Base-by-base conservation (phyloP, 1,140 invertebrate species). In the Andricus grossulariae region DNA sequence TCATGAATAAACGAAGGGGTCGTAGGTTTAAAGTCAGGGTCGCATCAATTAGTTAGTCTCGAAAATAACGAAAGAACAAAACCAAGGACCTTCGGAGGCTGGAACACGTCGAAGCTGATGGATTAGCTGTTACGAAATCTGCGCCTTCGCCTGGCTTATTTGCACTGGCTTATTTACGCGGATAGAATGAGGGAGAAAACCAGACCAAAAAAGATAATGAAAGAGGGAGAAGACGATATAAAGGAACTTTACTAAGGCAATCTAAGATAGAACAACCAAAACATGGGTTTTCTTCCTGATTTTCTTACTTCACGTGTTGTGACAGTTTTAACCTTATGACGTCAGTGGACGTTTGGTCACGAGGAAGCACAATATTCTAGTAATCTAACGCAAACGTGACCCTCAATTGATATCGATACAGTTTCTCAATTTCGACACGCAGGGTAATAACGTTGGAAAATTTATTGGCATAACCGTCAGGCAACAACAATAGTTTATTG, bases 31-130 rank as follows among this genome's bases (percentile, higher is more conserved):
- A 73, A 73, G 73, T 74, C 73, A 49, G 50, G 73, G 32, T 60
- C 50, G 54, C 57, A 74, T 74, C 52, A 74, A 74, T 74, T 74
- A 60, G 54, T 32, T 32, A 74, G 73, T 45, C 8, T 45, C 73
- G 51, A 74, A 74, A 74, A 74, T 74, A 74, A 52, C 54, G 32
- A 66, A 66, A 66, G 18, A 45, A 45, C 39, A 6, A 66, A 66
- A 39, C 32, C 60, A 66, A 39, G 60, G 25, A 39, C 39, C 32
- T 6, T 16, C 2, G 13, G 32, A 60, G 57, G 21, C 6, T 25
- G 15, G 32, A 60, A 6, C 13, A 60, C 25, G 32, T 66, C 12
- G 39, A 25, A 66, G 39, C 39, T 66, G 21, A 66, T 12, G 57
- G 32, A 66, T 66, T 66, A 66, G 39, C 25, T 66, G 60, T 66